Percentiles rank a stretch among this genome's conserved stretches.
Evolutionary conservation across 2,888 invertebrate species (phyloP).

Genomic region (Poecilobothrus nobilitatus): DNA sequence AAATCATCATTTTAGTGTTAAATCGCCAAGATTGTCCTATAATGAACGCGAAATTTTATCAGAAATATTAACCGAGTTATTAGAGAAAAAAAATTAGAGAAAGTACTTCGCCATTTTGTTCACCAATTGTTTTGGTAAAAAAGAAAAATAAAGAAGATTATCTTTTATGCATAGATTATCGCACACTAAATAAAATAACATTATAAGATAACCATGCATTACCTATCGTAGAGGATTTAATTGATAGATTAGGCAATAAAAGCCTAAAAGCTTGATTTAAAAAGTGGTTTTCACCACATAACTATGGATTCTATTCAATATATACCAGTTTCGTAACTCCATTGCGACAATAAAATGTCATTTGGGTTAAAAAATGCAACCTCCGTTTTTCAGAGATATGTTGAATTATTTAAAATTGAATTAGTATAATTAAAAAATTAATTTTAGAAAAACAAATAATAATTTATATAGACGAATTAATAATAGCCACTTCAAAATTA

Average conservation of each 20-base stretch:
- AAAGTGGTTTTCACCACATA: slow-evolving; percentile 23
- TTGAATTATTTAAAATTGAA: no score
- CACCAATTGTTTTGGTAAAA: slow-evolving; percentile 17
- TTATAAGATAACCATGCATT: slow-evolving; percentile 15
- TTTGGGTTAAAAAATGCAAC: slow-evolving; percentile 19
- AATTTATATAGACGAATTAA: slow-evolving; percentile 25
- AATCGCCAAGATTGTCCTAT: slow-evolving; percentile 10
- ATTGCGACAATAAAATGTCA: slow-evolving; percentile 24
- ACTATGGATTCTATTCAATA: slow-evolving; percentile 21
- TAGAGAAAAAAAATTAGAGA: slow-evolving; percentile 10
- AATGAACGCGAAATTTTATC: background rate
- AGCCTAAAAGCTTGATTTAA: slow-evolving; percentile 21
- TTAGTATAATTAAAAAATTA: slow-evolving; percentile 18
- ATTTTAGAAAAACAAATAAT: slow-evolving; percentile 19
- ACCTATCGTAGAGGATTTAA: slow-evolving; percentile 17
- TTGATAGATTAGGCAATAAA: slow-evolving; percentile 19
- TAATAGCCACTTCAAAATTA: slow-evolving; percentile 21
- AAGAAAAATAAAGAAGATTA: slow-evolving; percentile 15
- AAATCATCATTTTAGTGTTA: background rate
- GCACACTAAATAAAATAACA: slow-evolving; percentile 18
- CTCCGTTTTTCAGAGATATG: slow-evolving; percentile 20
- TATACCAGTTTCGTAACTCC: slow-evolving; percentile 24
- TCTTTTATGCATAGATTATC: slow-evolving; percentile 18
- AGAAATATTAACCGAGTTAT: slow-evolving; percentile 14
- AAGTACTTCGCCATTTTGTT: slow-evolving; percentile 17